Base-by-base conservation (phyloP, 2,113 vertebrate genomes). In the Sula dactylatra region DNA sequence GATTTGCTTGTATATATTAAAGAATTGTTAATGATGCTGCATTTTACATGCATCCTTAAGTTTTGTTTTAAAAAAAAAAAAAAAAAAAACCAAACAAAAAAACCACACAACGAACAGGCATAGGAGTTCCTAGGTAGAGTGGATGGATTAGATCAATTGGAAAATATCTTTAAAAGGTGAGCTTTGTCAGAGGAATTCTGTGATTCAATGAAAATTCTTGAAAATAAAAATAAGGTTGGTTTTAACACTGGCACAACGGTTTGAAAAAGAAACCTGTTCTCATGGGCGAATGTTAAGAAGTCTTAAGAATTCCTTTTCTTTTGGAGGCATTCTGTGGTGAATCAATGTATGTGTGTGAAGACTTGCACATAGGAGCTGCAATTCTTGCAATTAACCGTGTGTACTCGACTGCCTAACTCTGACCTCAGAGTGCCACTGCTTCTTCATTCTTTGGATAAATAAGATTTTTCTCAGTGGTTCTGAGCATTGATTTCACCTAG, bases 1-100 rank as follows among this genome's bases (percentile, higher is more conserved):
- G 95, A 85, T 96, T 97, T 88, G 82, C 97, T 97, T 97, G 97
- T 97, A 98, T 97, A 92, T 97, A 97, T 97, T 98, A 98, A 97
- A 96, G 96, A 94, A 93, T 85, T 86, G 94, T 95, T 97, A 96
- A 94, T 90, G 90, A 96, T 88, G 94, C 80, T 56, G 80, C 38
- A 52, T 96, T 89, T 94, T 91, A 79, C 67, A 85, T 86, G 62
- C 92, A 92, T 91, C 94, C 64, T 65, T 58, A 56, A 54, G 50
- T 72, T 93, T 91, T 64, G n/a, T n/a, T n/a, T n/a, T n/a, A n/a
- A n/a, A n/a, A n/a, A n/a, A n/a, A n/a, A n/a, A n/a, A n/a, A n/a
- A n/a, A n/a, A n/a, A n/a, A n/a, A n/a, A n/a, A n/a, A n/a, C n/a
- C n/a, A n/a, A n/a, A n/a, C n/a, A n/a, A n/a, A n/a, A n/a, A n/a